A percentile compares a stretch with the other conserved stretches of the same genome.
phyloP scores from a whole-genome alignment of 2,888 invertebrate genomes.

The Thysanoteuthis rhombus region DNA sequence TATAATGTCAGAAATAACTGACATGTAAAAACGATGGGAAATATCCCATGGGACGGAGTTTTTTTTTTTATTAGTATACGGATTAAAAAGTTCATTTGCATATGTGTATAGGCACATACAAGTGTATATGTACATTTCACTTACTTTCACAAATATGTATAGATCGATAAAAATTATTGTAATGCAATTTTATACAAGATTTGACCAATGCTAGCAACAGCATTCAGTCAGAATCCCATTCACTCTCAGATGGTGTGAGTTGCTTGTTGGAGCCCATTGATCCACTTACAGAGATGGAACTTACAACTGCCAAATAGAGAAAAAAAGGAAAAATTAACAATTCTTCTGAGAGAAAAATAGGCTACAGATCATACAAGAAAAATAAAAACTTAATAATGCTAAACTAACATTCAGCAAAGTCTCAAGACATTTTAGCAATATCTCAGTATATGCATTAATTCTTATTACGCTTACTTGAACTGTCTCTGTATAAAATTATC shows the following conservation, averaged over 20 bases:
- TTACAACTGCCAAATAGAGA: not conserved
- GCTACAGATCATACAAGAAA: not conserved
- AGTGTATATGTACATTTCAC: not conserved
- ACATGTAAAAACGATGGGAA: not conserved
- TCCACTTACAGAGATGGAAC: not conserved
- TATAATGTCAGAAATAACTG: not conserved
- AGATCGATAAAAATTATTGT: not conserved
- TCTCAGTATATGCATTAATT: not conserved
- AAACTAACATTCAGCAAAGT: not conserved
- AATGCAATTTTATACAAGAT: not conserved
- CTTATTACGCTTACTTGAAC: no score
- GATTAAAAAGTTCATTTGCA: not conserved
- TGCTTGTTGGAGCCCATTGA: not conserved
- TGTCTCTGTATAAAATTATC: no score
- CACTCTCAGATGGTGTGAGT: not conserved
- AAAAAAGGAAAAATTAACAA: not conserved
- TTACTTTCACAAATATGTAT: not conserved
- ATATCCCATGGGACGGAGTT: not conserved
- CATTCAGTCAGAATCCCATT: not conserved
- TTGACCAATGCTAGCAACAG: not conserved
- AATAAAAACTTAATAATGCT: not conserved
- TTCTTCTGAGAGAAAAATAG: not conserved
- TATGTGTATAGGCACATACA: not conserved
- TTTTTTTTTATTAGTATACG: not conserved
- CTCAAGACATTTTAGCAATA: not conserved